Evolutionary conservation across 2,888 invertebrate species (phyloP).

Genomic region (Ichneumoninae sp.): DNA sequence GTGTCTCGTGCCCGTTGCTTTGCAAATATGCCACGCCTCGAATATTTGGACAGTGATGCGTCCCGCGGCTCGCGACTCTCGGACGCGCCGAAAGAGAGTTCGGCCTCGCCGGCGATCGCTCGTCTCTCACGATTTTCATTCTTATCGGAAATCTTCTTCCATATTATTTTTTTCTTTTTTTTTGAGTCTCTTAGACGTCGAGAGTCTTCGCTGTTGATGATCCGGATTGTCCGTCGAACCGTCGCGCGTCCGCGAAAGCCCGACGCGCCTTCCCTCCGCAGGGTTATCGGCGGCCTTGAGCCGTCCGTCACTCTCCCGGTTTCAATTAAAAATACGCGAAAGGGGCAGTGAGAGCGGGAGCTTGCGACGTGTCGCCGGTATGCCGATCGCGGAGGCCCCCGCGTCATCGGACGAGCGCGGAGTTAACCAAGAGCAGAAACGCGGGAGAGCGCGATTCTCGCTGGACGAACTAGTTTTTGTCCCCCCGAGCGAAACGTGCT

Average conservation of each 20-base stretch:
- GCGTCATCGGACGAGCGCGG: slow-evolving; percentile 32
- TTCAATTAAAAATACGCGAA: slow-evolving; percentile 79
- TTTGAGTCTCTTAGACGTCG: background rate
- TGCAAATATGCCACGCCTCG: slow-evolving; percentile 80
- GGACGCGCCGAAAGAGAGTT: slow-evolving; percentile 3
- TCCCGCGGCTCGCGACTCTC: slow-evolving; percentile 10
- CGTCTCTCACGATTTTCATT: background rate
- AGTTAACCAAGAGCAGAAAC: slow-evolving; percentile 6
- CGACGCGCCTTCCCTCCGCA: slow-evolving; percentile 8
- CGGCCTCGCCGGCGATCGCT: background rate
- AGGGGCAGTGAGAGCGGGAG: slow-evolving; percentile 62
- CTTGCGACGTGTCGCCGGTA: slow-evolving; percentile 80
- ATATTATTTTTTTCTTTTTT: background rate
- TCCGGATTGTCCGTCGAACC: background rate
- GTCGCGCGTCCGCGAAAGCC: background rate
- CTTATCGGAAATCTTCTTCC: background rate
- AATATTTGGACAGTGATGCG: slow-evolving; percentile 82
- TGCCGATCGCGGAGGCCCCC: slow-evolving; percentile 72
- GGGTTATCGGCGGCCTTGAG: slow-evolving; percentile 79
- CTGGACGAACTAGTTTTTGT: slow-evolving; percentile 77
- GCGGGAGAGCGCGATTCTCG: slow-evolving; percentile 36
- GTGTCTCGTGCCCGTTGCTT: slow-evolving; percentile 32
- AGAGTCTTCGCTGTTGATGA: background rate
- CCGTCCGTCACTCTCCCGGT: slow-evolving; percentile 72
- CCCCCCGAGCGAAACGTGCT: slow-evolving; percentile 73